Evolutionary conservation across 2,888 invertebrate genomes (phyloP).

Genomic region (Sphaerophoria taeniata): DNA sequence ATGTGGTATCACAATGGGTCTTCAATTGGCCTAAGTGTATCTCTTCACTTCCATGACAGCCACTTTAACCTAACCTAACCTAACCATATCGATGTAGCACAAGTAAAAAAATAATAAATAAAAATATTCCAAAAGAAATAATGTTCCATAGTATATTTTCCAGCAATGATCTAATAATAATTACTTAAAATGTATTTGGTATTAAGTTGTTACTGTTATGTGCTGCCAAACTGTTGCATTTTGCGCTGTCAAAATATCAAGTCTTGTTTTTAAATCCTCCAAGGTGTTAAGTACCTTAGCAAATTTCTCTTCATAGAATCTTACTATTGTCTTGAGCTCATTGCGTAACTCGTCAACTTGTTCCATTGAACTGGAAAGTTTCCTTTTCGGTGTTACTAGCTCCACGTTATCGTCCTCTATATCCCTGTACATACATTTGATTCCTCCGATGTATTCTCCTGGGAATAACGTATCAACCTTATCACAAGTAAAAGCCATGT

Average conservation of each 20-base stretch:
- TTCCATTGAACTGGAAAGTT: not conserved
- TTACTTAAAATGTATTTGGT: not conserved
- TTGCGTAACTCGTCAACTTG: constrained; percentile 77
- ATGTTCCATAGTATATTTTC: too few relatives aligned
- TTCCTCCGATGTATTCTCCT: constrained; percentile 78
- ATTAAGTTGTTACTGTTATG: constrained; percentile 77
- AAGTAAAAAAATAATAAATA: too few relatives aligned
- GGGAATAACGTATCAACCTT: constrained; percentile 76
- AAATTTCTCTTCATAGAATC: constrained; percentile 79
- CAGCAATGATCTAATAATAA: too few relatives aligned
- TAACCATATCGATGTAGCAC: too few relatives aligned
- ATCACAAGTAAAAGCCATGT: constrained; percentile 77
- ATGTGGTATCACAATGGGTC: too few relatives aligned
- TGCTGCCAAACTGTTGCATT: constrained; percentile 79
- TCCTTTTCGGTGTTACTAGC: constrained; percentile 7
- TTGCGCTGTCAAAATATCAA: constrained; percentile 76
- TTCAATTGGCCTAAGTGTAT: too few relatives aligned
- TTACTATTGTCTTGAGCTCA: constrained; percentile 78
- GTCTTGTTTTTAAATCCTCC: constrained; percentile 75
- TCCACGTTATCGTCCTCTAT: constrained; percentile 54
- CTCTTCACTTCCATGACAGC: too few relatives aligned
- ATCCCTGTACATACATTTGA: constrained; percentile 80
- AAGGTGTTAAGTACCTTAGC: constrained; percentile 74
- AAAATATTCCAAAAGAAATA: too few relatives aligned
- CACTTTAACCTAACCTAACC: too few relatives aligned